Percentiles rank a stretch among this genome's conserved stretches.
Evolutionary conservation across 2,797 vertebrate genomes (phyloP).

Genomic region (Ciconia nigra): DNA sequence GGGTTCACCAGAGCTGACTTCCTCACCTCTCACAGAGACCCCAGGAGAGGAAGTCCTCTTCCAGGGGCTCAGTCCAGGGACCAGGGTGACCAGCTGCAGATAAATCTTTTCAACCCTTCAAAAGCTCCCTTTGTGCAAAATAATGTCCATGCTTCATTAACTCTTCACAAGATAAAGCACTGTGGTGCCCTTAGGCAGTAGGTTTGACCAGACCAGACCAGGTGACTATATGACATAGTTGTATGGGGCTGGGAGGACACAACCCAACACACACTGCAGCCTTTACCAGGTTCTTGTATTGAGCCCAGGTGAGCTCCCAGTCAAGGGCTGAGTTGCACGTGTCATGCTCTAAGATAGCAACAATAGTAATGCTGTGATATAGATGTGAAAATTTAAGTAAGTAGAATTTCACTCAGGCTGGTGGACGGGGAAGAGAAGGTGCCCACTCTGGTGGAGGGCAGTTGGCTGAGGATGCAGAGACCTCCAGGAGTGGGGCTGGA

Average conservation of each 20-base stretch:
- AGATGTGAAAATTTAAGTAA: not conserved
- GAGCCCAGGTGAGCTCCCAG: not conserved
- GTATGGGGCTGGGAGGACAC: not conserved
- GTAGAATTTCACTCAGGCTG: not conserved
- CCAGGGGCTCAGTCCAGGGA: not conserved
- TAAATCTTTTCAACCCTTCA: not conserved
- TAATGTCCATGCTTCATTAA: not conserved
- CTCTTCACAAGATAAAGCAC: not conserved
- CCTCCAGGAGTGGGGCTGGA: no score
- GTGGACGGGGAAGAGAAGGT: not conserved
- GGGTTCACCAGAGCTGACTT: not conserved
- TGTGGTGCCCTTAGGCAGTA: not conserved
- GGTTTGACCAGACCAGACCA: not conserved
- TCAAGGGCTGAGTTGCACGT: accelerated
- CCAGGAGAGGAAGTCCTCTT: not conserved
- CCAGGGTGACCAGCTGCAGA: not conserved
- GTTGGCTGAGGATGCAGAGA: not conserved
- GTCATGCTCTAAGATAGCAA: not conserved
- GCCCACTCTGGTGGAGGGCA: not conserved
- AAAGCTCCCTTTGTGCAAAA: not conserved
- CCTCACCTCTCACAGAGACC: accelerated
- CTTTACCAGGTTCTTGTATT: not conserved
- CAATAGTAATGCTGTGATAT: not conserved
- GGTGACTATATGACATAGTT: not conserved
- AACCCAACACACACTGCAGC: not conserved